Conservation (phyloP, 2,797 vertebrate genomes). For the Distichodus sexfasciatus region DNA sequence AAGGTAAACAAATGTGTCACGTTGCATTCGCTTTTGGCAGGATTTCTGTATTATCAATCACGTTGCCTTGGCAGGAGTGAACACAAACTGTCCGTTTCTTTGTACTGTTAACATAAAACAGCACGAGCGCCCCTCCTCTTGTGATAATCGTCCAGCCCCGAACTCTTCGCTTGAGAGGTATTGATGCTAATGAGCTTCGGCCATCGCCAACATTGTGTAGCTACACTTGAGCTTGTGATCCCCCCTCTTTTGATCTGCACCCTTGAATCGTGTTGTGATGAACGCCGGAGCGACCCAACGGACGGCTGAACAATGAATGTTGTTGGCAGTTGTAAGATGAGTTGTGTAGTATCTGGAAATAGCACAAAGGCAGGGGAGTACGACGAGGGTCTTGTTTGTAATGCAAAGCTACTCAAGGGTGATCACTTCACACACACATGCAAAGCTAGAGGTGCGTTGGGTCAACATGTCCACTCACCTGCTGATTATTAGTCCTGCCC, state of each 20-base stretch:
- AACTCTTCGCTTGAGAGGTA: slow-evolving; percentile 2
- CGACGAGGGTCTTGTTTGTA: slow-evolving; percentile 34
- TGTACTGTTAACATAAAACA: slow-evolving; percentile 13
- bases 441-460: too few relatives aligned
- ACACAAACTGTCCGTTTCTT: background rate
- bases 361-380: slow-evolving; percentile 28
- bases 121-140: slow-evolving; percentile 5
- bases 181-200: slow-evolving; percentile 27
- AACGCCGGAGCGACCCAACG: slow-evolving; percentile 15
- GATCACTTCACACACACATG: too few relatives aligned
- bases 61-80: background rate
- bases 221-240: slow-evolving; percentile 28
- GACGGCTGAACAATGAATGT: slow-evolving; percentile 20
- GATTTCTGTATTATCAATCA: background rate
- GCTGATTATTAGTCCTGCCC: too few relatives aligned
- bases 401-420: slow-evolving; percentile 36
- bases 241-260: slow-evolving; percentile 34
- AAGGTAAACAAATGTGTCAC: slow-evolving; percentile 5
- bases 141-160: background rate
- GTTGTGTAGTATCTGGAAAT: slow-evolving; percentile 32
- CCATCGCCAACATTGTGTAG: slow-evolving; percentile 23
- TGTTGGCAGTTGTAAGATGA: slow-evolving; percentile 28
- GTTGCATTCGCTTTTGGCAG: background rate
- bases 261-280: slow-evolving; percentile 22
- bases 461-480: too few relatives aligned